Percentiles rank a stretch among this genome's conserved stretches.
phyloP scores from a whole-genome alignment of 2,888 invertebrate species.

The Drosophila subquinaria region DNA sequence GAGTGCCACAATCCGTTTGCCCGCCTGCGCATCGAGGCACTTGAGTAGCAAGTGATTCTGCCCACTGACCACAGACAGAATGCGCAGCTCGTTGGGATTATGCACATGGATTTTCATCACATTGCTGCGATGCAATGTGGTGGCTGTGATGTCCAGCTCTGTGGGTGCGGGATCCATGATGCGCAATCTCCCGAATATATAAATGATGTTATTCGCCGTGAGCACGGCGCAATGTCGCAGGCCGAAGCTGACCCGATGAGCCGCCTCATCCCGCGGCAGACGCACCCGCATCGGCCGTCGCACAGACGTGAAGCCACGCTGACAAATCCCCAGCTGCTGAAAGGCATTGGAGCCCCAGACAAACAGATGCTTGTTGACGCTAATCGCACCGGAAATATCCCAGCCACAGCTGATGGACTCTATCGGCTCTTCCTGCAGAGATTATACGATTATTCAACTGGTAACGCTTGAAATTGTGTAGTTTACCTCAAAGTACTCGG shows the following conservation, averaged over 20 bases:
- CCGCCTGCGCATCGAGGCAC: slow-evolving; percentile 58
- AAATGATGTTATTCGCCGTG: slow-evolving; percentile 81
- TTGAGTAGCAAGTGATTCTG: slow-evolving; percentile 89
- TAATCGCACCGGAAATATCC: slow-evolving; percentile 92
- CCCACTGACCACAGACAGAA: slow-evolving; percentile 90
- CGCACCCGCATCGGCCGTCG: slow-evolving; percentile 80
- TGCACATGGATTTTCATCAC: slow-evolving; percentile 78
- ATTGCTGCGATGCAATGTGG: slow-evolving; percentile 78
- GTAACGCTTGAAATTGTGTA: not conserved
- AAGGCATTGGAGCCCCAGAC: slow-evolving; percentile 94
- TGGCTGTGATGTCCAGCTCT: slow-evolving; percentile 79
- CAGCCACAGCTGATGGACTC: slow-evolving; percentile 91
- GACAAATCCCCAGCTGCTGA: slow-evolving; percentile 90
- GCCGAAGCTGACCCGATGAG: slow-evolving; percentile 81
- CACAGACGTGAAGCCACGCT: slow-evolving; percentile 83
- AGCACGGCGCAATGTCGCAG: slow-evolving; percentile 83
- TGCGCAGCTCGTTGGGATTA: slow-evolving; percentile 86
- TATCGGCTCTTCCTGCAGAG: slow-evolving; percentile 87
- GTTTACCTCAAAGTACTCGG: slow-evolving; percentile 85
- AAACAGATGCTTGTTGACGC: slow-evolving; percentile 89
- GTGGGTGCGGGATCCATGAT: slow-evolving; percentile 78
- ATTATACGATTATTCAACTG: not conserved
- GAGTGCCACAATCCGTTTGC: slow-evolving; percentile 88
- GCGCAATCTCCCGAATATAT: slow-evolving; percentile 83
- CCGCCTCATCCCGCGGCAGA: slow-evolving; percentile 81